Evolutionary conservation across 1,140 invertebrate genomes (phyloP).

Genomic region (Prorops nasuta): DNA sequence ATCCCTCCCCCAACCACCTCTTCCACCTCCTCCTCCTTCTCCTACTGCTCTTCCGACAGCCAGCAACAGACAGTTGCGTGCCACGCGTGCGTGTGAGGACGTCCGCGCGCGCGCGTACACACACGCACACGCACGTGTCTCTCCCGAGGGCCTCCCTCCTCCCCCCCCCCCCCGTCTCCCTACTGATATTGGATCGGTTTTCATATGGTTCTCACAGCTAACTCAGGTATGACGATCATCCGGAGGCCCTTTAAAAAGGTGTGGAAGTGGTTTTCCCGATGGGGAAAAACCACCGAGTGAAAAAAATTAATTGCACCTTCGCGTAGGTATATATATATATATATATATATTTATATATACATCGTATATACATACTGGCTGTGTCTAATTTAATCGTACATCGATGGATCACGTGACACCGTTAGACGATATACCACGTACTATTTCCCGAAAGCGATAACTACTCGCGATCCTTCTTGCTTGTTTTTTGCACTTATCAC

Average conservation of each 20-base stretch:
- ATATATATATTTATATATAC: too few relatives aligned
- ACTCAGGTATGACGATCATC: constrained; percentile 41
- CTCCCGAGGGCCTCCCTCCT: neutral
- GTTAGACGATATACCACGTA: too few relatives aligned
- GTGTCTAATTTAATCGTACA: too few relatives aligned
- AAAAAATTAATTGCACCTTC: too few relatives aligned
- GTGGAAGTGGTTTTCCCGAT: constrained; percentile 26
- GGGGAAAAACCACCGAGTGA: neutral
- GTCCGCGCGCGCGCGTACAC: constrained; percentile 2
- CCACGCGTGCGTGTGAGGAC: neutral
- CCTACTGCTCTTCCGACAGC: neutral
- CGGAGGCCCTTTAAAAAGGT: constrained; percentile 36
- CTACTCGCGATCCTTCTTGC: too few relatives aligned
- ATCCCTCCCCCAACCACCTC: constrained; percentile 7
- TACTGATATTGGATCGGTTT: constrained; percentile 35
- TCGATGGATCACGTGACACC: too few relatives aligned
- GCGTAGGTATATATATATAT: too few relatives aligned
- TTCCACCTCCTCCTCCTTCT: neutral
- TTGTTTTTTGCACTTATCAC: too few relatives aligned
- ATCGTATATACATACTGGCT: too few relatives aligned
- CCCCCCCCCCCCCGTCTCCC: neutral
- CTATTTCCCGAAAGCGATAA: too few relatives aligned
- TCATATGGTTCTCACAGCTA: constrained; percentile 45
- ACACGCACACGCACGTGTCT: constrained; percentile 6
- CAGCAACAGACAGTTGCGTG: neutral